A percentile compares a stretch with the other conserved stretches of the same genome.
Evolutionary conservation across 2,888 invertebrate species (phyloP).

Genomic region (Smittia sp.): DNA sequence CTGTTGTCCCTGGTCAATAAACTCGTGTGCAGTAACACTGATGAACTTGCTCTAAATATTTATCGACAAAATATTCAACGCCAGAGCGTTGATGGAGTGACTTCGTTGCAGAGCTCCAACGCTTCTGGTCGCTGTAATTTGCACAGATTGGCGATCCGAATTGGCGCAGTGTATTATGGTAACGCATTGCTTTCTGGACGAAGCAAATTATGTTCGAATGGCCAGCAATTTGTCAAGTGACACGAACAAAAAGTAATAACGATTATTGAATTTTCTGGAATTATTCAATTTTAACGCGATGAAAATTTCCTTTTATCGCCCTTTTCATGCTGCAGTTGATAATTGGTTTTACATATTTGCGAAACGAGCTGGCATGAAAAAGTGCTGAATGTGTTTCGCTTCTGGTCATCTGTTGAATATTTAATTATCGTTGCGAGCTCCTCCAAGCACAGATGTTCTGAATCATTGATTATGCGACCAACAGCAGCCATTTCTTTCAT

Average conservation of each 20-base stretch:
- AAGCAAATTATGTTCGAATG: no score
- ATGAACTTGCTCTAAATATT: no score
- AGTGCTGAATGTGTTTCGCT: not conserved
- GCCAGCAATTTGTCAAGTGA: no score
- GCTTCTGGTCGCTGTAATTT: no score
- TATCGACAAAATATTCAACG: no score
- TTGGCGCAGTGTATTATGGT: no score
- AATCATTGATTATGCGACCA: constrained; percentile 17
- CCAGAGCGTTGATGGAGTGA: no score
- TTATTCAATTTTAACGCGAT: not conserved
- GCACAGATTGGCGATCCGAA: no score
- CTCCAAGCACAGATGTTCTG: not conserved
- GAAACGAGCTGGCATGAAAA: not conserved
- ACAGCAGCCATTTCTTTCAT: not conserved
- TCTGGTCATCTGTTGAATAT: constrained; percentile 32
- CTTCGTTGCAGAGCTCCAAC: no score
- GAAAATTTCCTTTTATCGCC: not conserved
- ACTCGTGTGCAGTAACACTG: no score
- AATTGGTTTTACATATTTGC: constrained; percentile 13
- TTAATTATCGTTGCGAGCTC: not conserved
- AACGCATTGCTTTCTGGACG: no score
- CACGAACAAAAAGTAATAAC: not conserved
- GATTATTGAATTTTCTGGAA: not conserved
- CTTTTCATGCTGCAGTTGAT: constrained; percentile 9
- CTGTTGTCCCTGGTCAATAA: no score